A percentile compares a stretch with the other conserved stretches of the same genome.
phyloP scores from a whole-genome alignment of 2,888 invertebrate genomes.

The Smittia aterrima region DNA sequence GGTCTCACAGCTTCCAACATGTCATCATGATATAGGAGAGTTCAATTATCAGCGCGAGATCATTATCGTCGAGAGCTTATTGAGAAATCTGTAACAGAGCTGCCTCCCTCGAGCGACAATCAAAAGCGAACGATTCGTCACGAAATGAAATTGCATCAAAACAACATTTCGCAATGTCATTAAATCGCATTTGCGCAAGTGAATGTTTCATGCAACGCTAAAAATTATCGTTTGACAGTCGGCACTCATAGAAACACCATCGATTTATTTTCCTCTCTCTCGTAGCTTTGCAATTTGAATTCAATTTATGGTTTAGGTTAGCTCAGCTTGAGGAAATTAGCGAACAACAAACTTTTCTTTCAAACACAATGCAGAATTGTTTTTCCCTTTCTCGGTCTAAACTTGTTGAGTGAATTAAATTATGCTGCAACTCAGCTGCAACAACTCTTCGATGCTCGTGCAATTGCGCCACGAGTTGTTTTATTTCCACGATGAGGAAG shows the following conservation, averaged over 20 bases:
- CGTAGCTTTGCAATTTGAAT: neutral
- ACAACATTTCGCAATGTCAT: neutral
- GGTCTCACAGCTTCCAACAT: neutral
- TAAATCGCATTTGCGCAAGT: neutral
- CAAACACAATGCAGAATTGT: neutral
- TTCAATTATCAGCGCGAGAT: neutral
- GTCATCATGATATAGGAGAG: neutral
- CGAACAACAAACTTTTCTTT: neutral
- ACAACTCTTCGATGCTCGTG: neutral
- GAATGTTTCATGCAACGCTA: neutral
- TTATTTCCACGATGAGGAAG: neutral
- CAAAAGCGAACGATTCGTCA: neutral
- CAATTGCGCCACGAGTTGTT: conserved; percentile 1
- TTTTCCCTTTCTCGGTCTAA: neutral
- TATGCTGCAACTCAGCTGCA: neutral
- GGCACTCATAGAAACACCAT: too few species aligned
- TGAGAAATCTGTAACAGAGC: too few species aligned
- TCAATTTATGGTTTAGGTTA: neutral
- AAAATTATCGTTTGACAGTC: neutral
- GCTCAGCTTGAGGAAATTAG: neutral
- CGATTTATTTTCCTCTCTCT: neutral
- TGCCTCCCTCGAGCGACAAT: neutral
- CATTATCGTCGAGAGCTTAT: neutral
- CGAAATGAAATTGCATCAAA: neutral
- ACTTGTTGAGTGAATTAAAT: neutral